Evolutionary conservation across 2,797 vertebrate species (phyloP).

Genomic region (Vespertilio murinus): DNA sequence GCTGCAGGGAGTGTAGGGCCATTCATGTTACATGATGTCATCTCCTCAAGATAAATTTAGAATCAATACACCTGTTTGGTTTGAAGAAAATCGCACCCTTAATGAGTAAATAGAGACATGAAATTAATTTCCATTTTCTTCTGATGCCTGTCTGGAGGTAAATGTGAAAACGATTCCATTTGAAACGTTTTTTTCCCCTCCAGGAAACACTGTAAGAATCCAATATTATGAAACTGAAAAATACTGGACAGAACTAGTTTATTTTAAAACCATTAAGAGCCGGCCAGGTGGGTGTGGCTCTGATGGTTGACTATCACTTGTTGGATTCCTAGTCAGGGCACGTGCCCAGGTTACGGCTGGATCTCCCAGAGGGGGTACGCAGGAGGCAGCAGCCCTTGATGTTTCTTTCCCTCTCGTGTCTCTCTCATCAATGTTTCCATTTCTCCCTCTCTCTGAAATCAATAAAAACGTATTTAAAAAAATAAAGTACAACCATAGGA

Average conservation of each 20-base stretch:
- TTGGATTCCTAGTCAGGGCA: too few species aligned
- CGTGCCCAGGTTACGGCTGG: too few species aligned
- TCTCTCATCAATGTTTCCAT: too few species aligned
- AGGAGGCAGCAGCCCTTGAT: too few species aligned
- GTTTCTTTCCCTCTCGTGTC: too few species aligned
- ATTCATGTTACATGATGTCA: conserved; percentile 21
- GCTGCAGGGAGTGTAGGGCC: background rate
- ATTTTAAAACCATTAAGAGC: conserved; percentile 51
- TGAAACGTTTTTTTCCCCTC: background rate
- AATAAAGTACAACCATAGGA: background rate
- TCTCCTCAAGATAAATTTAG: background rate
- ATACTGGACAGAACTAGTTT: conserved; percentile 62
- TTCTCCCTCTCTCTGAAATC: too few species aligned
- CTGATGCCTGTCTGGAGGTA: background rate
- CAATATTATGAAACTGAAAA: conserved; percentile 55
- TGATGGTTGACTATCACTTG: too few species aligned
- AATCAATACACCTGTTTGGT: background rate
- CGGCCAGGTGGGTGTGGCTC: too few species aligned
- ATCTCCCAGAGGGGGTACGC: too few species aligned
- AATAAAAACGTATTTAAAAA: background rate
- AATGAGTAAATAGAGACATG: background rate
- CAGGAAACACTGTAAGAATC: background rate
- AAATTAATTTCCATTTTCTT: background rate
- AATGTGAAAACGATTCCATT: background rate
- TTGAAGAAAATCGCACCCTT: background rate